Evolutionary conservation across 2,797 vertebrate species (phyloP).

Genomic region (Halcyon badia): DNA sequence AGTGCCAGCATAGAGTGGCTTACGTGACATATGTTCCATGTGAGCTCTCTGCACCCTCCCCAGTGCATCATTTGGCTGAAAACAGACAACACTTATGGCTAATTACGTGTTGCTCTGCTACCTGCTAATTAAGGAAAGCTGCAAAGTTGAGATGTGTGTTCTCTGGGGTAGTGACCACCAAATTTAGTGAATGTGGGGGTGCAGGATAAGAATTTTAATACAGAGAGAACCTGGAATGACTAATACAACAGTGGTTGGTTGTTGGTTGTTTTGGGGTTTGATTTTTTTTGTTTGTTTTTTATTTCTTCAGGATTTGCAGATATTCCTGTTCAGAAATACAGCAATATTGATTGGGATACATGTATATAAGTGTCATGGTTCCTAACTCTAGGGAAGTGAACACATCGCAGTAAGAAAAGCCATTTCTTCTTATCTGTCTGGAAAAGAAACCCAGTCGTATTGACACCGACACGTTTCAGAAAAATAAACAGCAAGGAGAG

Average conservation of each 20-base stretch:
- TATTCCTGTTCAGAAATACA: background rate
- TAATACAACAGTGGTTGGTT: background rate
- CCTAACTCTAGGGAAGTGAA: background rate
- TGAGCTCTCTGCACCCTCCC: background rate
- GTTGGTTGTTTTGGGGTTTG: too few species aligned
- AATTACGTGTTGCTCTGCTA: background rate
- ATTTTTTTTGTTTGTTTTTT: background rate
- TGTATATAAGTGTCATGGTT: background rate
- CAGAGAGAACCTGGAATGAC: background rate
- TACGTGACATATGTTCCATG: background rate
- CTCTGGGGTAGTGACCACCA: background rate
- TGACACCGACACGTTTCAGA: background rate
- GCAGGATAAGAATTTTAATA: background rate
- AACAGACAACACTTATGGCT: background rate
- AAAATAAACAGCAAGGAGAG: background rate
- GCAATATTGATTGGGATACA: background rate
- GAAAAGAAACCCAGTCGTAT: background rate
- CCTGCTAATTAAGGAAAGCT: conserved; percentile 12
- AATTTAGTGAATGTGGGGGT: background rate
- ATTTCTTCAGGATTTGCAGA: background rate
- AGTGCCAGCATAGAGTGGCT: background rate
- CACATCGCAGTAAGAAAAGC: background rate
- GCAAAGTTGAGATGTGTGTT: background rate
- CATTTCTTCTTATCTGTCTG: background rate
- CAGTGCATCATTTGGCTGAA: background rate